Conservation (phyloP, 2,888 invertebrate genomes). For the Cerastis leucographa region DNA sequence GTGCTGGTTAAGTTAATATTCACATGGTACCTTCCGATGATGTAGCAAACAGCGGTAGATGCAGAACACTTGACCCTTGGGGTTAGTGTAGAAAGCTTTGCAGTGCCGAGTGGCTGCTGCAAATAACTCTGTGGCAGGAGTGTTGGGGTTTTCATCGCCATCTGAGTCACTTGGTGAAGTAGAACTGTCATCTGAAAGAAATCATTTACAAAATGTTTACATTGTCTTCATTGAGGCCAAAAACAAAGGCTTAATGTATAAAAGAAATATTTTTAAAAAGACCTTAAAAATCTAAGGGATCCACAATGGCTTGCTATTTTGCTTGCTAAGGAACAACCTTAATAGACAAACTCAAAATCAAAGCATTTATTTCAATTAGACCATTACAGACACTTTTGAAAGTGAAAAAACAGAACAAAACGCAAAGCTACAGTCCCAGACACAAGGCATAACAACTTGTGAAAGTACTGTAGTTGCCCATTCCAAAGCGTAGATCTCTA, state of each 20-base stretch:
- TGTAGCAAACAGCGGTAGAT: conserved; percentile 94
- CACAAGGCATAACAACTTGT: no score
- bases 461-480: no score
- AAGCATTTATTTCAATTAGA: no score
- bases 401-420: no score
- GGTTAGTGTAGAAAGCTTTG: conserved; percentile 94
- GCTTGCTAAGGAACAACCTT: background rate
- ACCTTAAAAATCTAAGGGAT: background rate
- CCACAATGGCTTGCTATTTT: background rate
- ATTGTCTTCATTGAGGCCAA: background rate
- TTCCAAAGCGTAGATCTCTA: no score
- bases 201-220: background rate
- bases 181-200: conserved; percentile 80
- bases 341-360: no score
- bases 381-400: no score
- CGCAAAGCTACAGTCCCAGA: no score
- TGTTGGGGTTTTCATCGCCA: conserved; percentile 75
- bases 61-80: conserved; percentile 92
- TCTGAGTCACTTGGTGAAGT: conserved; percentile 88
- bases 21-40: conserved; percentile 91
- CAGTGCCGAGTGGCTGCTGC: conserved; percentile 92
- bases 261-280: background rate
- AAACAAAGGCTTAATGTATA: background rate
- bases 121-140: conserved; percentile 84
- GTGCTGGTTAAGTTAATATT: background rate